Evolutionary conservation across 2,888 invertebrate genomes (phyloP), one percentile per base, ranked within the genome.

Genomic region (Dioctria linearis): DNA sequence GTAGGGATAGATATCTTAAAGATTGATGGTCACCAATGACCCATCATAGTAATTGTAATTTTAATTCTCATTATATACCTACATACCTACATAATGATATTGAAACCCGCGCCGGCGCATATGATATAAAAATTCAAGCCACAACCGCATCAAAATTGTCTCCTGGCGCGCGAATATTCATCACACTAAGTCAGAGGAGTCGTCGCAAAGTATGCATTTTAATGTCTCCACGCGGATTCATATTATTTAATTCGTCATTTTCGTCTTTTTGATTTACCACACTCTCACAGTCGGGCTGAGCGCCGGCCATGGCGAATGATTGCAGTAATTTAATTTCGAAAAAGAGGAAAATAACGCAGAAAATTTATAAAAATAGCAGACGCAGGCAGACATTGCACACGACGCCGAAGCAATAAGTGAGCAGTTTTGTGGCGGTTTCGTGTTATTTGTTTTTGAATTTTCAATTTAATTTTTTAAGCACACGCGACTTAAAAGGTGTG

Each of bases 401-500:
- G 63, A 8, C 25, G 25, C 25, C 25, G 25, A 25, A 25, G 25
- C 25, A 1, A 25, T 25, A 25, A 54, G 54, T 4, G 54, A 8
- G 11, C 9, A 54, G 54, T 4, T 8, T n/a, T 6, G 49, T 9
- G 49, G 49, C 49, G 9, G 9, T 5, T 54, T n/a, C 11, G 6
- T 11, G 11, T 59, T 57, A 43, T 59, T 59, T 57, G 59, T 59
- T 75, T 75, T 59, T 42, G 59, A 73, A 73, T 79, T 81, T 81
- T 79, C 71, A 75, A 69, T 69, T 69, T 69, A 69, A 69, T 69
- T 79, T 81, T 81, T 79, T 43, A 66, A 78, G 57, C 81, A 81
- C 81, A 75, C 81, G 81, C 75, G 81, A 81, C 81, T 65, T 54
- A 71, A 43, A 78, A 79, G 81, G 79, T 81, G 81, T 65, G 79